Evolutionary conservation across 2,113 vertebrate species (phyloP).

Genomic region (Pangasianodon gigas): DNA sequence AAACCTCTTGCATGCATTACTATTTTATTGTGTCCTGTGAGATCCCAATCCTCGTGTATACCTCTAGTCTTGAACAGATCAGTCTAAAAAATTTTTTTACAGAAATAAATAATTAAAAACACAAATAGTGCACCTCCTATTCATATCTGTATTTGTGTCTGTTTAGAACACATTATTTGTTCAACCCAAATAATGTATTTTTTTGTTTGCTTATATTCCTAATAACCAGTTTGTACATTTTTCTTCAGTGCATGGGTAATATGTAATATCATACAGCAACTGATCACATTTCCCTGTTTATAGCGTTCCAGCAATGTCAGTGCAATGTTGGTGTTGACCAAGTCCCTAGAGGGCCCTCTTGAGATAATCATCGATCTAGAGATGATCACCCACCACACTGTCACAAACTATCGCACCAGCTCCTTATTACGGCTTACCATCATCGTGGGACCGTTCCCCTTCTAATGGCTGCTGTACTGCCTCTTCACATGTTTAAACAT

Average conservation of each 20-base stretch:
- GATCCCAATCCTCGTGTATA: neutral
- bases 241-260: neutral
- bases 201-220: neutral
- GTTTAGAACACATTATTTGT: neutral
- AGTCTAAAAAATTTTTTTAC: neutral
- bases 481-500: constrained; percentile 50
- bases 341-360: constrained; percentile 85
- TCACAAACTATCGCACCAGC: constrained; percentile 88
- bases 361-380: constrained; percentile 95
- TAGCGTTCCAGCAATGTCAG: constrained; percentile 91
- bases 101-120: neutral
- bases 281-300: neutral
- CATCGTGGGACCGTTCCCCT: constrained; percentile 91
- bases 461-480: constrained; percentile 66
- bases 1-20: neutral
- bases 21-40: neutral
- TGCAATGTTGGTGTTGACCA: constrained; percentile 95
- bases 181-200: neutral
- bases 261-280: neutral
- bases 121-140: neutral
- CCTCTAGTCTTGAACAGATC: neutral
- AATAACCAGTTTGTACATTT: neutral
- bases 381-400: constrained; percentile 91
- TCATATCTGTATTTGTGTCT: neutral
- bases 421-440: constrained; percentile 93